Base-by-base conservation (phyloP, 2,113 vertebrate genomes). In the Willisornis vidua region DNA sequence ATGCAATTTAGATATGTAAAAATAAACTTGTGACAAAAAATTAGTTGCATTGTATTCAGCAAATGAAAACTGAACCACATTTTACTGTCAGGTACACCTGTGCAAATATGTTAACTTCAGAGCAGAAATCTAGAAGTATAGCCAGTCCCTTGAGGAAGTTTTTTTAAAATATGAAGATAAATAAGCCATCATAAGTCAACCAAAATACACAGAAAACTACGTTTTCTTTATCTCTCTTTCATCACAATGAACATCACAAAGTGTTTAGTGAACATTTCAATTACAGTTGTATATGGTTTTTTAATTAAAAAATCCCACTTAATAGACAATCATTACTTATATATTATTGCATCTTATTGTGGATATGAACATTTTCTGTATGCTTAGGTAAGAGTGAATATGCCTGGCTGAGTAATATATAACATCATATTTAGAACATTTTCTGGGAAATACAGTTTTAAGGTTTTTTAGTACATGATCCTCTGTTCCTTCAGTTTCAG, bases 191-290 rank as follows among this genome's bases (percentile, higher is more conserved):
- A 57, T 19, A 68, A 86, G 16, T 33, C 66, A 89, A 61, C 4
- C 5, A 94, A 92, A 91, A 81, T 3, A 12, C 59, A 37, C 7
- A 28, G 13, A 90, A 81, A 72, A 4, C 12, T 62, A 45, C 2
- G n/a, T 73, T 67, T 67, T 45, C 29, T 57, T 79, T 41, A 46
- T 31, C 26, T 66, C 33, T 79, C 26, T 66, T 28, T 79, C 61
- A 87, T 33, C 10, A 39, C 12, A 39, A 63, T 19, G 14, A 93
- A 48, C 14, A 46, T n/a, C 15, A 81, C 8, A 59, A 84, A 45
- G 12, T 46, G 26, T 71, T 52, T 20, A 68, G 28, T 28, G 9
- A 74, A 54, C 19, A 55, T 29, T 13, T 65, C 0, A 0, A 71
- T 49, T 73, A 61, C 4, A 55, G 12, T 6, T 65, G 4, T n/a